Percentiles rank a stretch among this genome's conserved stretches.
phyloP scores from a whole-genome alignment of 92 coral and sea anemone genomes.

The Bergia sp. region DNA sequence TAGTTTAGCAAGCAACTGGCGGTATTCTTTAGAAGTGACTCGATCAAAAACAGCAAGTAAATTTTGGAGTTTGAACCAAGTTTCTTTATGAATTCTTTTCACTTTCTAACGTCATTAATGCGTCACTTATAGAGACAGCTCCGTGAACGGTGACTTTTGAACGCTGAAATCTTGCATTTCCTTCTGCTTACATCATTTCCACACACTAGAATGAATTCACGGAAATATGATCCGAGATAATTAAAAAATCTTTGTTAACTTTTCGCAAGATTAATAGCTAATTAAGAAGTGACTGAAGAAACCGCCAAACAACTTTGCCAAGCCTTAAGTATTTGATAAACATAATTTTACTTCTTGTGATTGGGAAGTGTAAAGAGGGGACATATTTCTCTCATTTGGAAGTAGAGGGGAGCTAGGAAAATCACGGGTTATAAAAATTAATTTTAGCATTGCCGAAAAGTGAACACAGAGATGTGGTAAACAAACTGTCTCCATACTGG shows the following conservation, averaged over 20 bases:
- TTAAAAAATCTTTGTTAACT: conserved; percentile 97
- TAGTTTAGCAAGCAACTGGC: neutral
- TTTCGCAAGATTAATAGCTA: conserved; percentile 93
- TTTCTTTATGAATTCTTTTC: conserved; percentile 32
- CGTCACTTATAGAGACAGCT: conserved; percentile 22
- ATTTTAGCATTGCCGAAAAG: neutral
- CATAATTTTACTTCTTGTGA: conserved; percentile 53
- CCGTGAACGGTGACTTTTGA: neutral
- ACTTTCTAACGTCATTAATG: conserved; percentile 33
- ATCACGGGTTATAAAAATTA: neutral
- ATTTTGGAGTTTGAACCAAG: neutral
- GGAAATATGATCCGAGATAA: conserved; percentile 83
- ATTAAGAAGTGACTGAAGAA: conserved; percentile 93
- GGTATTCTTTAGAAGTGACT: conserved; percentile 8
- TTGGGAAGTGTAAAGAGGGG: conserved; percentile 36
- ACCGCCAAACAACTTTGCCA: conserved; percentile 76
- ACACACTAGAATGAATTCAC: conserved; percentile 44
- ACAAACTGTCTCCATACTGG: conserved; percentile 65
- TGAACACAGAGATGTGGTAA: conserved; percentile 48
- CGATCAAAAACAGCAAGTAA: neutral
- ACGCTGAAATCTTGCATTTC: neutral
- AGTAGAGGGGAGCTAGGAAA: neutral
- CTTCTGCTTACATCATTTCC: conserved; percentile 29
- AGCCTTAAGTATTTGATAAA: conserved; percentile 68
- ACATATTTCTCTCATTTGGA: conserved; percentile 23